Evolutionary conservation across 2,797 vertebrate species (phyloP), one percentile per base, ranked within the genome.

Genomic region (Sparidentex hasta): DNA sequence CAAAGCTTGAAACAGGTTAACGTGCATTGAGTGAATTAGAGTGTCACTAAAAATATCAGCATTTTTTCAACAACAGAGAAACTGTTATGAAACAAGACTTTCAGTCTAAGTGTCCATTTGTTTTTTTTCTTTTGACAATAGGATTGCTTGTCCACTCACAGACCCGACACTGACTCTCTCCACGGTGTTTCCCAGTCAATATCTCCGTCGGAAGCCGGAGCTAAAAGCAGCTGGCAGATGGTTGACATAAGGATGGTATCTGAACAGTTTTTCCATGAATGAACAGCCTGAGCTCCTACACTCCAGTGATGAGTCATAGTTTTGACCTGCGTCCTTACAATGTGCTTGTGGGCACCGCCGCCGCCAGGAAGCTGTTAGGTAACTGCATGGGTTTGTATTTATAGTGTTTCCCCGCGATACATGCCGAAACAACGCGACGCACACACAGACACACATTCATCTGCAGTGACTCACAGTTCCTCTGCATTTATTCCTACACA

Each of bases 301-400:
- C 78, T 80, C 21, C 21, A 63, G 33, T 14, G 69, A 51, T 94
- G 93, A 94, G 58, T 93, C 93, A 94, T 23, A 64, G 73, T 76
- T 77, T 52, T 76, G 79, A 87, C 83, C 76, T 54, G 66, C 43
- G 78, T 87, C 73, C 84, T 83, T 48, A 44, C 50, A 76, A 43
- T 20, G 69, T 21, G 74, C 65, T 64, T 17, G 85, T 89, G 82
- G 85, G 74, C 33, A 38, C 38, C 38, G 69, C 59, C 16, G 27
- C 63, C 63, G 69, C 44, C 55, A 44, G 85, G 55, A 64, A 62
- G 56, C 82, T 68, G 69, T 80, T 87, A 70, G 83, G 74, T 83
- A 78, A 88, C 74, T 18, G 59, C 66, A 64, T 52, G 16, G 48
- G 56, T 74, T 65, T 82, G 57, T 85, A 85, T 86, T 88, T 83